Conservation (phyloP, 2,113 vertebrate species). For the Chaetodon trifascialis region DNA sequence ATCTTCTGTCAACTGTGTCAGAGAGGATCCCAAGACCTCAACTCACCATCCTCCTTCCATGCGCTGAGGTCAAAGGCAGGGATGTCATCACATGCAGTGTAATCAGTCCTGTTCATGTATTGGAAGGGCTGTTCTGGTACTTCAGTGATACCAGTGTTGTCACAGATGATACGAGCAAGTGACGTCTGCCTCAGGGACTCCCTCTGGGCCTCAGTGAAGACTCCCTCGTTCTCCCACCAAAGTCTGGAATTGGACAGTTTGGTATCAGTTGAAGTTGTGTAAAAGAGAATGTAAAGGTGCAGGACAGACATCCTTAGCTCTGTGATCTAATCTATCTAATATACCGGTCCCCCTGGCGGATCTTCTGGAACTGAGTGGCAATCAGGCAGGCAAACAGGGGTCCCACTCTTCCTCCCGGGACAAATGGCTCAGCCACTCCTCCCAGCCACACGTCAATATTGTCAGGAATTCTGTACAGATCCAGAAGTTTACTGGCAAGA, state of each 20-base stretch:
- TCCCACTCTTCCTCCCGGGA: conserved; percentile 83
- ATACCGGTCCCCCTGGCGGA: conserved; percentile 77
- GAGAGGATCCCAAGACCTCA: not conserved
- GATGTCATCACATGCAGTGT: conserved; percentile 65
- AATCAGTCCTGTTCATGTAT: conserved; percentile 56
- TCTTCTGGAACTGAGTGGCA: conserved; percentile 71
- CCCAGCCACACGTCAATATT: conserved; percentile 84
- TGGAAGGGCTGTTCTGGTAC: conserved; percentile 75
- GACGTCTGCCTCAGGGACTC: conserved; percentile 55
- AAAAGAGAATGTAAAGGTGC: not conserved
- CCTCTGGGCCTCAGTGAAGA: conserved; percentile 79
- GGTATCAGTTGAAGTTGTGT: not conserved
- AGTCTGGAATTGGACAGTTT: conserved; percentile 70
- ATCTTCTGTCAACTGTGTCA: not conserved
- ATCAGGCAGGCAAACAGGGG: conserved; percentile 84
- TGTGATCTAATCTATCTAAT: not conserved
- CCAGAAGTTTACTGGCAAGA: conserved; percentile 64
- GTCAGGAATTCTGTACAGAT: conserved; percentile 74
- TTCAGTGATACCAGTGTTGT: conserved; percentile 82
- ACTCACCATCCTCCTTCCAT: conserved; percentile 77
- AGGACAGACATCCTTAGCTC: not conserved
- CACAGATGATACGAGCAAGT: conserved; percentile 82
- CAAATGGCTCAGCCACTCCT: conserved; percentile 80
- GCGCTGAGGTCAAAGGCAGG: conserved; percentile 74
- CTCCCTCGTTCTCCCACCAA: conserved; percentile 81